Base-by-base conservation (phyloP, 2,113 vertebrate genomes). In the Spea bombifrons region DNA sequence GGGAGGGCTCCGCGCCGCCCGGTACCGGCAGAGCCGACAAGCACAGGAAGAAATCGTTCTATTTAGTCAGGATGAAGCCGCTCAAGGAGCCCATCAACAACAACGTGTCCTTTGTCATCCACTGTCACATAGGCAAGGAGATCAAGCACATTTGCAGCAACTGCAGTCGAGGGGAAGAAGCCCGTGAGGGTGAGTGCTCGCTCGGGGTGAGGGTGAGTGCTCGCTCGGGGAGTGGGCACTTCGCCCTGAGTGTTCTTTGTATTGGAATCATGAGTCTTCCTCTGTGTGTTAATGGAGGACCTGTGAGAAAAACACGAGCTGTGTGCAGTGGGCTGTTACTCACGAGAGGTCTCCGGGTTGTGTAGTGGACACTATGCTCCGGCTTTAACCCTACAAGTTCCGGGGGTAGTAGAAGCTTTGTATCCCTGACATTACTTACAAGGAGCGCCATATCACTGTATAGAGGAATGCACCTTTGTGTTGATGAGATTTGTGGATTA, bases 71-170 rank as follows among this genome's bases (percentile, higher is more conserved):
- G 85, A 95, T 98, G 87, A 98, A 96, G 90, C 94, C 95, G 46
- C 92, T 94, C 85, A 98, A 96, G 83, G 92, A 93, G 73, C 93
- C 91, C 81, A 81, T 81, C 81, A 93, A 88, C 90, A 88, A 87
- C 92, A 95, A 93, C 86, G 94, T 97, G 89, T 97, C 97, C 84
- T 98, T 98, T 75, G 94, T 94, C 85, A 95, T 98, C 86, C 97
- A 96, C 87, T 97, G 95, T 88, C 96, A 97, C 87, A 96, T 99
- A 84, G 95, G 97, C 83, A 98, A 97, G 87, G 97, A 99, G 90
- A 97, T 98, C 82, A 98, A 98, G 87, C 97, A 98, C 90, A 98
- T 99, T 84, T 99, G 97, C 96, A 95, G 97, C 93, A 98, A 98
- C 88, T 98, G 97, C 94, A 96, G 97, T 85, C 95, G 97, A 59